Percentiles rank a stretch among this genome's conserved stretches.
These are phyloP conservation scores for Polypterus bichir DNA, from an alignment of 2,113 vertebrate species.

Conservation along the genomic window DNA sequence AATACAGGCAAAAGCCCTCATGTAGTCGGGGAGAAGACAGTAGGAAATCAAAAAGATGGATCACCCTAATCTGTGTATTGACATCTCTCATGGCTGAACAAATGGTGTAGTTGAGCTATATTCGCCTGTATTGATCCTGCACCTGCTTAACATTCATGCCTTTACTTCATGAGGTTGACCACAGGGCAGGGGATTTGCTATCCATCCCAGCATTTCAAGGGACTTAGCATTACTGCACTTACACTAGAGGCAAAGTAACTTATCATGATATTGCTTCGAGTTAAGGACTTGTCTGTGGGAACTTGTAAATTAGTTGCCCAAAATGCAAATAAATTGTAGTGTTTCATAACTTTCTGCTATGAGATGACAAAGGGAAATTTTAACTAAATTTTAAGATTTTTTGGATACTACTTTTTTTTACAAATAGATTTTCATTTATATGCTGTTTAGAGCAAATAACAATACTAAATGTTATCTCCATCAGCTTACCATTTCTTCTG, in stretches of 20 bases:
- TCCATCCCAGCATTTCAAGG: slow-evolving; percentile 48
- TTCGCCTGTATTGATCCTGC: slow-evolving; percentile 83
- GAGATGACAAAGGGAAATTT: too few species aligned
- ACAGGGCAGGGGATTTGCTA: slow-evolving; percentile 64
- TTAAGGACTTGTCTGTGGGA: slow-evolving; percentile 36
- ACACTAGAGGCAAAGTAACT: slow-evolving; percentile 48
- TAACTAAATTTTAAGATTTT: too few species aligned
- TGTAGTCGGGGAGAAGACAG: slow-evolving; percentile 68
- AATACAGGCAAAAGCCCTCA: slow-evolving; percentile 71
- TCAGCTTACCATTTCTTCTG: too few species aligned
- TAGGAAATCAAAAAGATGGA: slow-evolving; percentile 90
- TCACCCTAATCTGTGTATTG: slow-evolving; percentile 94
- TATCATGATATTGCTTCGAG: slow-evolving; percentile 36
- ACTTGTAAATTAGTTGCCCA: background rate
- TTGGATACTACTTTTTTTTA: too few species aligned
- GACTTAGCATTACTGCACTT: slow-evolving; percentile 45
- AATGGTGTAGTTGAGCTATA: slow-evolving; percentile 94
- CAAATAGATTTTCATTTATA: too few species aligned
- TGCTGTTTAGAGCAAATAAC: too few species aligned
- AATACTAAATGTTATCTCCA: too few species aligned
- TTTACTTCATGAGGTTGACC: slow-evolving; percentile 67
- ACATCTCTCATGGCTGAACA: slow-evolving; percentile 94
- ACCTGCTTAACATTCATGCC: slow-evolving; percentile 86
- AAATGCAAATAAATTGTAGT: too few species aligned
- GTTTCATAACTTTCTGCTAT: too few species aligned